Evolutionary conservation across 1,140 invertebrate species (phyloP).

Genomic region (Tribolium madens): DNA sequence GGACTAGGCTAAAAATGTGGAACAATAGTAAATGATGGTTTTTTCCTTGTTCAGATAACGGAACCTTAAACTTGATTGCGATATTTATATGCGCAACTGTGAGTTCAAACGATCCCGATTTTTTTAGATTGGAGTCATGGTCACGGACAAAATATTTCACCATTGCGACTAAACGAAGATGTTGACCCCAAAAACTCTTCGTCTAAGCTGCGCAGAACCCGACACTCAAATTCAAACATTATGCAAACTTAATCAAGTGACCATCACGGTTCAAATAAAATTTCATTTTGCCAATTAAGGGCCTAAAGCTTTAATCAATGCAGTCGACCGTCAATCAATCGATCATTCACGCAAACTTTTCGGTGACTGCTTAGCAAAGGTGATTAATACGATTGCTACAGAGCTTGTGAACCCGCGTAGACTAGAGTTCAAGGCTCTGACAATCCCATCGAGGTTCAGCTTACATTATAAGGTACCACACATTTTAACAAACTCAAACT

Average conservation of each 20-base stretch:
- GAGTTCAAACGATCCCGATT: constrained; percentile 47
- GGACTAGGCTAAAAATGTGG: constrained; percentile 16
- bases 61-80: constrained; percentile 44
- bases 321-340: constrained; percentile 3
- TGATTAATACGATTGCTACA: constrained; percentile 33
- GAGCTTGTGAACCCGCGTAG: constrained; percentile 38
- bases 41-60: constrained; percentile 44
- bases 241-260: background rate
- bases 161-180: constrained; percentile 44
- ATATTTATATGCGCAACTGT: constrained; percentile 40
- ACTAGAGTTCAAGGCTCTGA: constrained; percentile 38
- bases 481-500: no score
- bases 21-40: constrained; percentile 28
- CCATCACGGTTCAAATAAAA: background rate
- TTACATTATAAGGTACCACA: background rate
- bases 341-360: constrained; percentile 16
- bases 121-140: constrained; percentile 49
- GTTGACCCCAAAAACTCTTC: constrained; percentile 51
- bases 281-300: background rate
- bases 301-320: constrained; percentile 17
- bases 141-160: constrained; percentile 46
- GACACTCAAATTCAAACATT: constrained; percentile 6
- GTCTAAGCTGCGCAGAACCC: constrained; percentile 8
- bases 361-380: constrained; percentile 21
- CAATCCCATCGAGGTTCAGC: constrained; percentile 11